A percentile compares a stretch with the other conserved stretches of the same genome.
Conservation (phyloP, 1,140 invertebrate genomes). For the Gryllus bimaculatus region DNA sequence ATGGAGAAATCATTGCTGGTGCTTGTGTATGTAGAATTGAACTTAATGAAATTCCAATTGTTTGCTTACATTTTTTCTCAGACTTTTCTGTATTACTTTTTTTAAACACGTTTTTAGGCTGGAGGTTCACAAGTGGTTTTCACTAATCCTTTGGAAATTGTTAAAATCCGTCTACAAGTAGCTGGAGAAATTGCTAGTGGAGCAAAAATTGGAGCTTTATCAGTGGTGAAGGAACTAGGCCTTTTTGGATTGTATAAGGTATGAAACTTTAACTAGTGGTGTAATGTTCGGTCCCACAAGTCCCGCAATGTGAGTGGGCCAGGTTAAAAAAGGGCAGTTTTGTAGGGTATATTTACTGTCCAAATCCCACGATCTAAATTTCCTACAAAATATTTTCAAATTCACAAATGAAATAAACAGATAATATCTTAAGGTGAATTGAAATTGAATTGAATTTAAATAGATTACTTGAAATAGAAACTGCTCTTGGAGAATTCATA, state of each 20-base stretch:
- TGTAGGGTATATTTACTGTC: too few relatives aligned
- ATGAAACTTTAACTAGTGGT: conserved; percentile 24
- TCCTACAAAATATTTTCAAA: too few relatives aligned
- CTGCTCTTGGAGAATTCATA: too few relatives aligned
- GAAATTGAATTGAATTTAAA: too few relatives aligned
- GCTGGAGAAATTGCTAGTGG: conserved; percentile 88
- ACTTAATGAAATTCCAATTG: conserved; percentile 12
- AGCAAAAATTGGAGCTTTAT: conserved; percentile 70
- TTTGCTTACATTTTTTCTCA: background rate
- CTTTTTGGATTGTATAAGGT: conserved; percentile 93
- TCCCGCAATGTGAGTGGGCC: too few relatives aligned
- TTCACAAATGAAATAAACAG: too few relatives aligned
- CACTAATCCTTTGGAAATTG: conserved; percentile 98
- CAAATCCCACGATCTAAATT: too few relatives aligned
- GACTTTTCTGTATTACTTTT: background rate
- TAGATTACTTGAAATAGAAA: too few relatives aligned
- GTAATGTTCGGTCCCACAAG: too few relatives aligned
- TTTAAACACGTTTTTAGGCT: conserved; percentile 46
- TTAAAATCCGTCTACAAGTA: conserved; percentile 97
- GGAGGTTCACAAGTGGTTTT: conserved; percentile 92
- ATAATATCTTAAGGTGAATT: too few relatives aligned
- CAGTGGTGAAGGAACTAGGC: conserved; percentile 86
- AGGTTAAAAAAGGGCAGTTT: too few relatives aligned
- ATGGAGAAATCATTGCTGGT: conserved; percentile 83
- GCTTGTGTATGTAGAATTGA: conserved; percentile 67